Base-by-base conservation (phyloP, 2,888 invertebrate genomes). In the Latrodectus hesperus region DNA sequence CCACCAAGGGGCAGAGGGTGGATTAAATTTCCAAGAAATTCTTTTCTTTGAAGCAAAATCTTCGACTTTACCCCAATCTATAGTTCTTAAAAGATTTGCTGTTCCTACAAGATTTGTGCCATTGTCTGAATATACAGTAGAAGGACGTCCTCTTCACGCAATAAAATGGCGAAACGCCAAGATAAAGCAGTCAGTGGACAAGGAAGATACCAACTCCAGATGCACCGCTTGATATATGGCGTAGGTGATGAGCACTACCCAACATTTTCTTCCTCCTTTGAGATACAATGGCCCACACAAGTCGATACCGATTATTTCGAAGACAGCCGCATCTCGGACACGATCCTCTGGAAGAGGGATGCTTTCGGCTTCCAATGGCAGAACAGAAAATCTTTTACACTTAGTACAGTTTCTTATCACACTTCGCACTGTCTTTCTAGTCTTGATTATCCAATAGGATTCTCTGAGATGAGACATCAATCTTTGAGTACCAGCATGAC, bases 391-490 rank as follows among this genome's bases (percentile, higher is more conserved):
- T 65, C n/a, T 65, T 65, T 10, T 65, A n/a, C 9, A 22, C 17
- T 67, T 67, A 4, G 67, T 9, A 11, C 17, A n/a, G 11, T 67
- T 67, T 67, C 67, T 67, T n/a, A 67, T 6, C 17, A 67, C 67
- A 9, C 26, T 16, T 26, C 67, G 67, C 22, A 67, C 17, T 67
- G 17, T 67, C 67, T 67, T 67, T 67, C 67, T 67, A n/a, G 5
- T 38, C 38, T 38, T 38, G 38, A 8, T 67, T 67, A 22, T 67
- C 67, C 17, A 67, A n/a, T n/a, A 67, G 17, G 67, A 67, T 67
- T n/a, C 67, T 67, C 17, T 67, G 67, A 67, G 17, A n/a, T 22
- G 22, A 4, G 67, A n/a, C 67, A 67, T 67, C 67, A 70, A 16
- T 70, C 16, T 70, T 38, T 70, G 49, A 26, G 70, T 5, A 70